Conservation (phyloP, 2,888 invertebrate genomes). For the Trichogramma dendrolimi region DNA sequence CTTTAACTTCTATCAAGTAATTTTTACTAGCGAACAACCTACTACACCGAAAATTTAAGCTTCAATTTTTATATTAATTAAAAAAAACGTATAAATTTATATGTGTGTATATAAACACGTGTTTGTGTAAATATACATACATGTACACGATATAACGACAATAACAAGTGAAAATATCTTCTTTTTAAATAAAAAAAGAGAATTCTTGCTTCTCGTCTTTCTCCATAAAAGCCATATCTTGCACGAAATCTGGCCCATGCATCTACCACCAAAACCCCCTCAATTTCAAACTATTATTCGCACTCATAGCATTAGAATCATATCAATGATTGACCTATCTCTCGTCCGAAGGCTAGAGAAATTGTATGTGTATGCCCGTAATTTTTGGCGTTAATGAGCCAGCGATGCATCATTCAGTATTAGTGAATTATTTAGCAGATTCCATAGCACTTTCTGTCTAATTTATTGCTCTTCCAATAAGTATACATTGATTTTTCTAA, state of each 20-base stretch:
- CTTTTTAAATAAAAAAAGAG: constrained; percentile 26
- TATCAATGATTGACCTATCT: constrained; percentile 27
- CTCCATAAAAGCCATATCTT: constrained; percentile 31
- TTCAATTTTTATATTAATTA: constrained; percentile 31
- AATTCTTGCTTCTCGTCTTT: constrained; percentile 31
- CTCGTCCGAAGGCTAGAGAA: constrained; percentile 21
- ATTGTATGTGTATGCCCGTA: constrained; percentile 6
- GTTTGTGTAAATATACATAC: constrained; percentile 17
- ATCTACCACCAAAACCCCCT: constrained; percentile 16
- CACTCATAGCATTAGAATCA: constrained; percentile 29
- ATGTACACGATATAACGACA: constrained; percentile 27
- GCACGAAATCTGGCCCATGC: constrained; percentile 26
- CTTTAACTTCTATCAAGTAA: constrained; percentile 28
- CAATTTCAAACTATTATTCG: constrained; percentile 26
- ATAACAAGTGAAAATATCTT: constrained; percentile 27
- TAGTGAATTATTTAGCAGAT: constrained; percentile 29
- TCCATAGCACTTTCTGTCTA: constrained; percentile 22
- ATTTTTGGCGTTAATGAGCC: constrained; percentile 25
- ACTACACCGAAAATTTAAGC: constrained; percentile 27
- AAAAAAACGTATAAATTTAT: constrained; percentile 19
- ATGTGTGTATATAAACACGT: neutral
- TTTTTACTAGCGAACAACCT: constrained; percentile 31
- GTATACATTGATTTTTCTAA: constrained; percentile 27
- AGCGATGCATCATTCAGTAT: constrained; percentile 26
- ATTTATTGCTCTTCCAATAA: constrained; percentile 31